Evolutionary conservation across 2,113 vertebrate species (phyloP).

Genomic region (Rhinolophus sinicus): DNA sequence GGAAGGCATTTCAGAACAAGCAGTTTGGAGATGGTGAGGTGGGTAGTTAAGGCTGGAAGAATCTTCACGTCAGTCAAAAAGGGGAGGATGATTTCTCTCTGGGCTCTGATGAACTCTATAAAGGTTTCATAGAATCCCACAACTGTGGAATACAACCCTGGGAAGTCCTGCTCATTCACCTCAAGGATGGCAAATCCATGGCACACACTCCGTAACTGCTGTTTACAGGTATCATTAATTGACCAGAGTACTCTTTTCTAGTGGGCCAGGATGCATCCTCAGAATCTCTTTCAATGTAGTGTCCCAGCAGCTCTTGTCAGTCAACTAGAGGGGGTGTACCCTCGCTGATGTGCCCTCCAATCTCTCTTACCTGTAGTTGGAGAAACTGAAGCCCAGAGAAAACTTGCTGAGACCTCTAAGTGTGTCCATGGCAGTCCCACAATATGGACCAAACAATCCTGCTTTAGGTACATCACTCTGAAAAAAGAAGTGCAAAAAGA

Average conservation of each 20-base stretch:
- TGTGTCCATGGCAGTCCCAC: neutral
- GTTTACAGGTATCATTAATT: conserved; percentile 4
- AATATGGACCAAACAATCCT: neutral
- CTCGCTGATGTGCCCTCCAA: neutral
- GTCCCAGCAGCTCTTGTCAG: neutral
- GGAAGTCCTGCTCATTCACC: neutral
- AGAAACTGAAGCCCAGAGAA: neutral
- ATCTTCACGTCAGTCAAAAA: neutral
- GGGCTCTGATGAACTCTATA: neutral
- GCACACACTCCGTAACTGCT: accelerated
- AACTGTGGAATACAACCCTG: neutral
- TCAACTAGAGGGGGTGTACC: neutral
- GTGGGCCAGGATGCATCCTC: neutral
- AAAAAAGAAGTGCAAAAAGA: neutral
- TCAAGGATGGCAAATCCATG: neutral
- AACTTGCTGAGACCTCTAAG: neutral
- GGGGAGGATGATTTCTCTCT: neutral
- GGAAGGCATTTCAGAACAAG: neutral
- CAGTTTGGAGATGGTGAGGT: neutral
- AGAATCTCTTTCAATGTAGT: neutral
- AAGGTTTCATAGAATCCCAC: neutral
- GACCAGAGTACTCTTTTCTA: neutral
- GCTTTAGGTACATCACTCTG: neutral
- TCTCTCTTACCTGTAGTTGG: neutral
- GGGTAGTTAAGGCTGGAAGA: neutral